These are phyloP conservation scores for Aplodontia rufa DNA, from an alignment of 2,113 vertebrate genomes.

Conservation along the genomic window DNA sequence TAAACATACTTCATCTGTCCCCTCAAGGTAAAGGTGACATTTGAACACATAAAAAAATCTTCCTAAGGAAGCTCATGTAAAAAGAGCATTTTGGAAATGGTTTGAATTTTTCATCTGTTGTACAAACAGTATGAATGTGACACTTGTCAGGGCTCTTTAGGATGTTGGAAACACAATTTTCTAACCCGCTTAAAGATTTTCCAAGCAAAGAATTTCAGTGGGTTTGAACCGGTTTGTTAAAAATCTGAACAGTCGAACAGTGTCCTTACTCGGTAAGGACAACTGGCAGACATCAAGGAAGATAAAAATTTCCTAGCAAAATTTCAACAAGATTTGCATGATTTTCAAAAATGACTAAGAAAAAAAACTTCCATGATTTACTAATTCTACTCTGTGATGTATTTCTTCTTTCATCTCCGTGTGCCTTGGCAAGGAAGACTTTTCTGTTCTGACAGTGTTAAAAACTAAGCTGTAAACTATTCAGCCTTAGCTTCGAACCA, in stretches of 20 bases:
- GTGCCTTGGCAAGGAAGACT: not conserved
- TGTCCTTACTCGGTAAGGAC: not conserved
- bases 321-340: slow-evolving; percentile 49
- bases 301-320: slow-evolving; percentile 11
- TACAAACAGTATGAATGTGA: slow-evolving; percentile 27
- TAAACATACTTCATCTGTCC: slow-evolving; percentile 49
- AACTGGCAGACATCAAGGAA: not conserved
- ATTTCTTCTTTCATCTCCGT: not conserved
- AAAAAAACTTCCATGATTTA: slow-evolving; percentile 1
- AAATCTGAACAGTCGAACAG: not conserved
- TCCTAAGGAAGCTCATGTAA: slow-evolving; percentile 47
- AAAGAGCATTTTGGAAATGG: slow-evolving; percentile 58
- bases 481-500: not conserved
- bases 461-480: not conserved
- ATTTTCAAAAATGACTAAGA: slow-evolving; percentile 42
- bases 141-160: not conserved
- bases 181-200: slow-evolving; percentile 45
- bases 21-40: slow-evolving; percentile 62
- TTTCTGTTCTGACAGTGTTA: not conserved
- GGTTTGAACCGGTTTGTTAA: slow-evolving; percentile 26
- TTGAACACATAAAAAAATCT: slow-evolving; percentile 56
- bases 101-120: slow-evolving; percentile 49
- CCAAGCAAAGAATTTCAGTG: not conserved
- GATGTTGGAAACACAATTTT: slow-evolving; percentile 43
- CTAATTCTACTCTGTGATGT: not conserved